Evolutionary conservation across 2,888 invertebrate species (phyloP), one percentile per base, ranked within the genome.

Genomic region (Eristalis tenax): DNA sequence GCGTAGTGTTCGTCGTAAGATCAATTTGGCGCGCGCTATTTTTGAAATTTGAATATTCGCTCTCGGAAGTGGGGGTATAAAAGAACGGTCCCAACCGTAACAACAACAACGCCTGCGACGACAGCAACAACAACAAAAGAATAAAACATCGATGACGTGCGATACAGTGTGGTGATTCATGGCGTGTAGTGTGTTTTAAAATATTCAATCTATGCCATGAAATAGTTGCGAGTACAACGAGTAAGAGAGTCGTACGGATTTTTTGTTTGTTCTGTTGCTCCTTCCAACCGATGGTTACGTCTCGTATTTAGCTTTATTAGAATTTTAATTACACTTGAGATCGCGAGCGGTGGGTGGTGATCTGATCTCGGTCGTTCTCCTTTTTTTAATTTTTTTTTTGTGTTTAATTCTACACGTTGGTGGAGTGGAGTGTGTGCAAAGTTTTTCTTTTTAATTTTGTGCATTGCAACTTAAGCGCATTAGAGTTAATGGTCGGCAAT

Each of bases 21-120:
- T 87, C 87, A 43, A 87, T 83, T 87, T 87, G 83, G 83, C 87
- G 87, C 87, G 87, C 83, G 87, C 87, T 87, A 83, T 87, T 87
- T 87, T 87, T 75, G 83, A 87, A 50, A 87, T 87, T 87, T 87
- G 73, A 87, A 87, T 83, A 87, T 79, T 83, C 71, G 87, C 79
- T 87, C 68, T 76, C 83, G 78, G 64, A 71, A 71, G 56, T 71
- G 50, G 50, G 50, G 43, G 43, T 18, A 18, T 18, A 18, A 50
- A 50, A 50, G 59, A 76, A 38, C 66, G 59, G 26, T 15, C 23
- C 11, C 23, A 59, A 59, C 35, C 43, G 70, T 26, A 74, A 81
- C 63, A 64, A 65, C 56, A 69, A 64, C 63, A 56, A 75, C 78
- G 40, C 77, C 61, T 56, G 65, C 77, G 38, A 61, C 38, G 4